A percentile compares a stretch with the other conserved stretches of the same genome.
These are phyloP conservation scores for Polypterus bichir DNA, from an alignment of 2,113 vertebrate genomes.

Conservation along the genomic window DNA sequence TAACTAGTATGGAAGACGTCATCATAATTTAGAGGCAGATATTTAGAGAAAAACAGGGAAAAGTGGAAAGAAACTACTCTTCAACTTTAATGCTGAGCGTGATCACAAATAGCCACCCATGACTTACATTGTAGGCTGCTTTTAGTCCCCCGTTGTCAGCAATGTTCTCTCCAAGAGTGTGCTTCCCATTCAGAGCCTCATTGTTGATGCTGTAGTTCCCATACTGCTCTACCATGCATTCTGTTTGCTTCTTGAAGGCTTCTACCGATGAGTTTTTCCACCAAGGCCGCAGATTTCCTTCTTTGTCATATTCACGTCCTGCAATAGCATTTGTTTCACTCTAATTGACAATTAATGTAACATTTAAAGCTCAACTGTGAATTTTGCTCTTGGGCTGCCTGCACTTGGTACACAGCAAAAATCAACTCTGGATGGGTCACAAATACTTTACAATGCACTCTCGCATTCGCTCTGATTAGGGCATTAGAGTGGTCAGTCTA, in stretches of 20 bases:
- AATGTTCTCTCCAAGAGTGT: constrained; percentile 91
- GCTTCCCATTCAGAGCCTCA: constrained; percentile 77
- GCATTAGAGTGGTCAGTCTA: too few species aligned
- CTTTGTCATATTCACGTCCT: constrained; percentile 91
- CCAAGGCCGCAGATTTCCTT: constrained; percentile 86
- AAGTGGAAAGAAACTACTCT: too few species aligned
- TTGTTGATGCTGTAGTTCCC: constrained; percentile 77
- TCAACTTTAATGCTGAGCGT: too few species aligned
- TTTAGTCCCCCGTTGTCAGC: constrained; percentile 93
- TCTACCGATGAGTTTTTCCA: constrained; percentile 90
- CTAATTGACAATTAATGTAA: too few species aligned
- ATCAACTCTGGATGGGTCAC: too few species aligned
- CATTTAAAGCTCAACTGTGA: too few species aligned
- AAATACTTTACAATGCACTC: not conserved
- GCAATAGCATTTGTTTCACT: not conserved
- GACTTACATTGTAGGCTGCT: constrained; percentile 75
- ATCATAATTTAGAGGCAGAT: too few species aligned
- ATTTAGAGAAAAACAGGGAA: too few species aligned
- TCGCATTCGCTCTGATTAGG: too few species aligned
- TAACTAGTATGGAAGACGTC: too few species aligned
- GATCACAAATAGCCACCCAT: too few species aligned
- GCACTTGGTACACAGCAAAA: not conserved
- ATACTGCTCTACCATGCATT: constrained; percentile 89
- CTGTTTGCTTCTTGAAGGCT: constrained; percentile 81
- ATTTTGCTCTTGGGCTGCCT: too few species aligned